Evolutionary conservation across 92 coral and sea anemone genomes (phyloP).

Genomic region (Diadumene lineata): DNA sequence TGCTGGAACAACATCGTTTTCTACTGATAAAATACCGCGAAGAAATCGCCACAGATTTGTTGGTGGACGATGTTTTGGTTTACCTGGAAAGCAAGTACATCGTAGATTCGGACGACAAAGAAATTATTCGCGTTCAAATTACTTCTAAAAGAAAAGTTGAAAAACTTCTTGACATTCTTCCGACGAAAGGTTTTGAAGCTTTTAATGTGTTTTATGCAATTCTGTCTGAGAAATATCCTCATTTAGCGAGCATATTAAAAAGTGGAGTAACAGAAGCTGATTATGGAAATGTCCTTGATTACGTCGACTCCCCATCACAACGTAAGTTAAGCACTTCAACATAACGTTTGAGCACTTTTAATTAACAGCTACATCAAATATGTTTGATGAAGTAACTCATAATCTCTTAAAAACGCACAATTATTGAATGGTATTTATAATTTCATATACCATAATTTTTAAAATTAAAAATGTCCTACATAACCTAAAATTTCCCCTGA

Average conservation of each 20-base stretch:
- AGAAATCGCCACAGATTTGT: constrained; percentile 71
- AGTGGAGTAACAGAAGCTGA: constrained; percentile 56
- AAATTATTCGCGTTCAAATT: constrained; percentile 58
- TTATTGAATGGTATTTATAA: too few relatives aligned
- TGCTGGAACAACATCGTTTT: constrained; percentile 91
- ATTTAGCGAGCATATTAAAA: constrained; percentile 65
- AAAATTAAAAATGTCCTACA: too few relatives aligned
- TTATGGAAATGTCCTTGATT: constrained; percentile 34
- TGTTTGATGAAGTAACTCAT: not conserved
- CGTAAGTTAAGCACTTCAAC: constrained; percentile 52
- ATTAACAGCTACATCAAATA: not conserved
- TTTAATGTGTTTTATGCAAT: constrained; percentile 66
- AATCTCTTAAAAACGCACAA: not conserved
- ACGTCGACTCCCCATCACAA: constrained; percentile 71
- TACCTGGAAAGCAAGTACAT: constrained; percentile 77
- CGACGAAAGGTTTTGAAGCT: constrained; percentile 82
- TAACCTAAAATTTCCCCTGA: too few relatives aligned
- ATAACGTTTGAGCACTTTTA: not conserved
- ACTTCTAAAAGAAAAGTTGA: constrained; percentile 71
- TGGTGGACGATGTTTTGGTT: constrained; percentile 83
- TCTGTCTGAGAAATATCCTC: constrained; percentile 82
- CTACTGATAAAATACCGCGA: constrained; percentile 68
- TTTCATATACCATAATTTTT: too few relatives aligned
- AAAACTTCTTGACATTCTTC: constrained; percentile 83
- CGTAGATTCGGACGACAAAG: constrained; percentile 75